phyloP scores from a whole-genome alignment of 2,797 vertebrate genomes.

The Tokudaia tokunoshimensis region DNA sequence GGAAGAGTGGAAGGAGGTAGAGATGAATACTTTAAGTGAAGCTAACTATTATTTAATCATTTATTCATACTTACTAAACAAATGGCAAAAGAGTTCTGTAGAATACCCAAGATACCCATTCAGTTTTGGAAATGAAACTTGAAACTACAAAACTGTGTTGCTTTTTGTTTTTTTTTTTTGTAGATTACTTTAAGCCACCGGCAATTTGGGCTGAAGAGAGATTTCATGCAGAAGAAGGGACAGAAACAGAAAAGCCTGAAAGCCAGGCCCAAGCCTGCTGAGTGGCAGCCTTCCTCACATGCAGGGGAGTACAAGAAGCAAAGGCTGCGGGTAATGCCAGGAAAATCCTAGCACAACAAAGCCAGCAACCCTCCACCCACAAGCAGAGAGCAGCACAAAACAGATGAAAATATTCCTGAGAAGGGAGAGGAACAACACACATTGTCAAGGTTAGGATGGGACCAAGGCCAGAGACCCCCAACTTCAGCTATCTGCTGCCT shows the following conservation, averaged over 20 bases:
- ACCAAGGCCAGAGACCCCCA: neutral
- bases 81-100: neutral
- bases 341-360: neutral
- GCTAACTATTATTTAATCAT: slow-evolving; percentile 25
- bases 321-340: neutral
- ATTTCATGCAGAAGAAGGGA: neutral
- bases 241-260: neutral
- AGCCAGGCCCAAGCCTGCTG: neutral
- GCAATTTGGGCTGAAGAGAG: neutral
- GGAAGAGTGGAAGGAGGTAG: neutral
- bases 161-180: neutral
- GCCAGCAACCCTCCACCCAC: neutral
- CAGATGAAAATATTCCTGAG: neutral
- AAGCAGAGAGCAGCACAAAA: neutral
- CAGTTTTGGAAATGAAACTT: slow-evolving; percentile 22
- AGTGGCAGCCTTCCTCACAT: neutral
- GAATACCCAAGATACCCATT: slow-evolving; percentile 31
- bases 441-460: neutral
- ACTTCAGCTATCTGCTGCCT: neutral
- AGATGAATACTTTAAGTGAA: slow-evolving; percentile 16
- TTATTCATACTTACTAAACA: neutral
- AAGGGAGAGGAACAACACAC: neutral
- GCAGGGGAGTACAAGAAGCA: neutral
- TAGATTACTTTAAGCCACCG: neutral
- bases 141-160: neutral